Base-by-base conservation (phyloP, 35 echinoderm and acorn worm genomes). In the Amphiura filiformis region DNA sequence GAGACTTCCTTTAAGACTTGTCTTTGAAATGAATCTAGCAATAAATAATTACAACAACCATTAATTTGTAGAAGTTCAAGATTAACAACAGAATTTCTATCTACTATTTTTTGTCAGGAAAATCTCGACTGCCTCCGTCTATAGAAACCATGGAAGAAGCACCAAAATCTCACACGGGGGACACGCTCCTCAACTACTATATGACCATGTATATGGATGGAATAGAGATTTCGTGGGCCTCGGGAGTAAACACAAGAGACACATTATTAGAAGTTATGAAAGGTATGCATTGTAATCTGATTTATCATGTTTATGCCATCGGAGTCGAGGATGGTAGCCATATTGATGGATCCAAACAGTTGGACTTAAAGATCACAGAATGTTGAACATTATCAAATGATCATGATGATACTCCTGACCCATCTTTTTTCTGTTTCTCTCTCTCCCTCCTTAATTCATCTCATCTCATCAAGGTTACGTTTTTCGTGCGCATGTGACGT, bases 81-180 rank as follows among this genome's bases (percentile, higher is more conserved):
- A 7, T 52, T 11, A 70, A 26, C 61, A 70, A 70, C 9, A 2
- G 3, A 70, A 26, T 15, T 26, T 23, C 26, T 15, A 30, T 18
- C 1, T n/a, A 30, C 1, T 70, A 13, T n/a, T 80, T 3, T 80
- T 80, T 80, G 12, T 36, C 84, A 97, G 94, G 87, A 38, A 93
- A 97, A 84, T 88, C 89, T 35, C 91, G 88, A 23, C 81, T 97
- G 77, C 94, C 94, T 47, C 94, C 94, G 26, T 90, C 90, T 49
- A 33, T 97, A 26, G 94, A 97, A 38, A 87, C 88, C 37, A 93
- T 97, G 94, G 94, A 97, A 47, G 87, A 93, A 40, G 80, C 33
- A 22, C 88, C 83, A 35, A 76, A 65, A 22, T 85, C 57, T 40
- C 94, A 97, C 75, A 97, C 94, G 37, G 87, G 83, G 30, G 91